These are phyloP conservation scores for Diadophis punctatus DNA, from an alignment of 2,113 vertebrate genomes.

Conservation along the genomic window DNA sequence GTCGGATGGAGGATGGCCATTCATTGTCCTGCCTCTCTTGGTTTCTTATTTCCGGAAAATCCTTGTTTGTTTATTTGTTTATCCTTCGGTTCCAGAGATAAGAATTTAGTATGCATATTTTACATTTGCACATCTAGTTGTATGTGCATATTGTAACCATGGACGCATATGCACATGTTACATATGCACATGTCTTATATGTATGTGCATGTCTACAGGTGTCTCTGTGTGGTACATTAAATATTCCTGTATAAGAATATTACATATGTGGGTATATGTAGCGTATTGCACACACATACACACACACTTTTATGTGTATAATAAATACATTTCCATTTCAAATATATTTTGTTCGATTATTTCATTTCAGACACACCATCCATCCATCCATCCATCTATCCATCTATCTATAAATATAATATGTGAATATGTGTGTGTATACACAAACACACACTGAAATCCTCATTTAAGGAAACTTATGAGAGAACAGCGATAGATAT, in stretches of 20 bases:
- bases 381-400: neutral
- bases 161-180: neutral
- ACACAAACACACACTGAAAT: neutral
- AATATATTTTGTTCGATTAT: neutral
- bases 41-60: neutral
- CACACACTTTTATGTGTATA: neutral
- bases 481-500: neutral
- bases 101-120: neutral
- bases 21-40: neutral
- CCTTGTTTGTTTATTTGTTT: neutral
- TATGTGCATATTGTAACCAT: neutral
- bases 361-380: neutral
- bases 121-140: neutral
- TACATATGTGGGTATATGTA: neutral
- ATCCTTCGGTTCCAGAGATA: neutral
- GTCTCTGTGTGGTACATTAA: neutral
- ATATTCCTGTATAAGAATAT: neutral
- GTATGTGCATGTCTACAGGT: neutral
- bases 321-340: neutral
- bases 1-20: neutral
- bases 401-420: neutral
- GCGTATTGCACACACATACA: neutral
- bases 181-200: neutral
- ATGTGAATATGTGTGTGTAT: neutral
- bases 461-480: neutral